These are phyloP conservation scores for Eupithecia subfuscata DNA, from an alignment of 2,888 invertebrate genomes.

Conservation along the genomic window DNA sequence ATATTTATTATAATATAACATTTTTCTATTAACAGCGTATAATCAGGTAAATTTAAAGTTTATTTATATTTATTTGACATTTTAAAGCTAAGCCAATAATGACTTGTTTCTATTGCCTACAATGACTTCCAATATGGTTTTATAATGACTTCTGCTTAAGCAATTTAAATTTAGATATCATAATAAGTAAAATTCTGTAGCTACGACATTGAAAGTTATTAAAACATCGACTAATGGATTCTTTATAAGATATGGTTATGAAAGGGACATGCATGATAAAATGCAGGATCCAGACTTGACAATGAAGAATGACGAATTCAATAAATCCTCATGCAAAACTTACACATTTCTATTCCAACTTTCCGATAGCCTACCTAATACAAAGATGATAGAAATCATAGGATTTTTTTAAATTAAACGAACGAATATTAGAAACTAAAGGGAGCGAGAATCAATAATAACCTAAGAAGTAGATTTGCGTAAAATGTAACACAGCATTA, in stretches of 20 bases:
- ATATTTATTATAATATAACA: too few relatives aligned
- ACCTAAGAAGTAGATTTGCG: slow-evolving; percentile 49
- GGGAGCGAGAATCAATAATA: slow-evolving; percentile 62
- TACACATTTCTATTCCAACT: slow-evolving; percentile 50
- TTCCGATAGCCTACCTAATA: slow-evolving; percentile 49
- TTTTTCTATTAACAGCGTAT: neutral
- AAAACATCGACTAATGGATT: slow-evolving; percentile 60
- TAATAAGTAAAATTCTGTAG: slow-evolving; percentile 37
- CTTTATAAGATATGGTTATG: slow-evolving; percentile 53
- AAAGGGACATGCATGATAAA: slow-evolving; percentile 68
- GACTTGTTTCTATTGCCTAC: slow-evolving; percentile 51
- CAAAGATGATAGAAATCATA: slow-evolving; percentile 56
- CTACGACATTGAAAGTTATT: slow-evolving; percentile 52
- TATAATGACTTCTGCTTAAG: slow-evolving; percentile 53
- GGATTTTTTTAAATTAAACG: slow-evolving; percentile 58
- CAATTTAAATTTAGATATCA: slow-evolving; percentile 40
- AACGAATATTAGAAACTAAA: slow-evolving; percentile 18
- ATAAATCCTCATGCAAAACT: slow-evolving; percentile 46
- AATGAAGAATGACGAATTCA: slow-evolving; percentile 64
- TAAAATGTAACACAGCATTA: slow-evolving; percentile 11
- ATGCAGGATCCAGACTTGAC: slow-evolving; percentile 65
- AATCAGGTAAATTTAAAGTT: neutral
- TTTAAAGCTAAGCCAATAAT: slow-evolving; percentile 58
- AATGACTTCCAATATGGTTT: slow-evolving; percentile 48
- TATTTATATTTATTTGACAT: neutral